A percentile compares a stretch with the other conserved stretches of the same genome.
These are phyloP conservation scores for Phorcus lineatus DNA, from an alignment of 2,888 invertebrate genomes.

Conservation along the genomic window DNA sequence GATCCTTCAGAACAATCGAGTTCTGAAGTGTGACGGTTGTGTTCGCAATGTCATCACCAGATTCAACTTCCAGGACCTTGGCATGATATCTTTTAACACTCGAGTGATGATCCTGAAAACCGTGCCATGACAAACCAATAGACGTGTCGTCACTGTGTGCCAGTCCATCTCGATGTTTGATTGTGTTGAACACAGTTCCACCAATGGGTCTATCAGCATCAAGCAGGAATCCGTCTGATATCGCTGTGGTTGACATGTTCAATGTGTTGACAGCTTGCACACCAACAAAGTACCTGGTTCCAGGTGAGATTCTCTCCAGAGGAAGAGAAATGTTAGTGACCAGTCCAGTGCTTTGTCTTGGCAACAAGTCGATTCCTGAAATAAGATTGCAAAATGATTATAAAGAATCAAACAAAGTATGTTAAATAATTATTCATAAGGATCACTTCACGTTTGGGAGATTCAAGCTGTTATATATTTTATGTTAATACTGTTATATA, in stretches of 20 bases:
- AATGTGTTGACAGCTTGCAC: conserved; percentile 40
- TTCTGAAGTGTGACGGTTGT: not conserved
- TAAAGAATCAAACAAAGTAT: not conserved
- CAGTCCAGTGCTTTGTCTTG: conserved; percentile 24
- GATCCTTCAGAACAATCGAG: not conserved
- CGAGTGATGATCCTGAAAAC: conserved; percentile 22
- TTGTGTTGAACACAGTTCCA: conserved; percentile 21
- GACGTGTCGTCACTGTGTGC: not conserved
- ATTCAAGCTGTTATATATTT: too few species aligned
- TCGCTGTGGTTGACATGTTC: not conserved
- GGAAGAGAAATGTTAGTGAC: conserved; percentile 28
- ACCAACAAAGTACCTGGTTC: conserved; percentile 42
- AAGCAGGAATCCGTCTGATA: conserved; percentile 14
- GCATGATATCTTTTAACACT: not conserved
- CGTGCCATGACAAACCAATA: conserved; percentile 13
- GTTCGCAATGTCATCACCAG: not conserved
- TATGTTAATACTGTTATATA: too few species aligned
- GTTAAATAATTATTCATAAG: too few species aligned
- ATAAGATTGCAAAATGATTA: not conserved
- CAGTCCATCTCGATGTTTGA: not conserved
- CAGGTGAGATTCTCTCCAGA: conserved; percentile 36
- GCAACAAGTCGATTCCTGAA: conserved; percentile 41
- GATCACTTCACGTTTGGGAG: too few species aligned
- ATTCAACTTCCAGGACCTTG: not conserved
- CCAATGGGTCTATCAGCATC: not conserved